Evolutionary conservation across 2,113 vertebrate genomes (phyloP).

Genomic region (Rhinichthys klamathensis): DNA sequence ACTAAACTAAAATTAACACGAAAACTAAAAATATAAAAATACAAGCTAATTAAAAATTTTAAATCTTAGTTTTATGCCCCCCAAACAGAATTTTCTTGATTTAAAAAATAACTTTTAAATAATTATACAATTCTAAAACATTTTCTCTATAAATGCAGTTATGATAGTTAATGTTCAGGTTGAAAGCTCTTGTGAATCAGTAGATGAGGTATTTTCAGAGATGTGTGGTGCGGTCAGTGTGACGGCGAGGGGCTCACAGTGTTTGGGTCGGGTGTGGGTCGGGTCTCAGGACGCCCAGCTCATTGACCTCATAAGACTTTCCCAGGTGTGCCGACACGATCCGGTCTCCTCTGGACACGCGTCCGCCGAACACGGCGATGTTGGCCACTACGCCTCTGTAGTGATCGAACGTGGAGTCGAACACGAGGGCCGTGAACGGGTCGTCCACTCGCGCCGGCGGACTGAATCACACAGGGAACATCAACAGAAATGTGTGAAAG

Average conservation of each 20-base stretch:
- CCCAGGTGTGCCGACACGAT: constrained; percentile 84
- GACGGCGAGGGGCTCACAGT: constrained; percentile 72
- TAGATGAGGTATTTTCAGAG: too few species aligned
- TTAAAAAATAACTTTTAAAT: background rate
- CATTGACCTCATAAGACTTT: constrained; percentile 90
- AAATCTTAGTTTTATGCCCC: too few species aligned
- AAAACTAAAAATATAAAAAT: too few species aligned
- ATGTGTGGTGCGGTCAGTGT: background rate
- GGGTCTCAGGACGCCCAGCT: constrained; percentile 89
- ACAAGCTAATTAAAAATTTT: too few species aligned
- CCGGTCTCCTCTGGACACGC: constrained; percentile 85
- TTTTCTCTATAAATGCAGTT: too few species aligned
- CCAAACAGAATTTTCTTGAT: too few species aligned
- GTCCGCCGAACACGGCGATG: constrained; percentile 87
- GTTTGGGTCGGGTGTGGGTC: constrained; percentile 82
- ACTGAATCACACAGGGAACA: constrained; percentile 67
- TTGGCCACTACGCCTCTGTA: constrained; percentile 93
- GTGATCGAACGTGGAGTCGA: constrained; percentile 94
- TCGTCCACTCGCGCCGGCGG: constrained; percentile 74
- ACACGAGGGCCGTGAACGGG: constrained; percentile 89
- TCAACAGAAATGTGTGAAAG: background rate
- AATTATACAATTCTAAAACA: background rate
- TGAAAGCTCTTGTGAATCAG: too few species aligned
- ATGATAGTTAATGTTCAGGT: too few species aligned
- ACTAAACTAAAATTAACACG: too few species aligned